phyloP scores from a whole-genome alignment of 1,140 invertebrate species.

The Drosophila arizonae region DNA sequence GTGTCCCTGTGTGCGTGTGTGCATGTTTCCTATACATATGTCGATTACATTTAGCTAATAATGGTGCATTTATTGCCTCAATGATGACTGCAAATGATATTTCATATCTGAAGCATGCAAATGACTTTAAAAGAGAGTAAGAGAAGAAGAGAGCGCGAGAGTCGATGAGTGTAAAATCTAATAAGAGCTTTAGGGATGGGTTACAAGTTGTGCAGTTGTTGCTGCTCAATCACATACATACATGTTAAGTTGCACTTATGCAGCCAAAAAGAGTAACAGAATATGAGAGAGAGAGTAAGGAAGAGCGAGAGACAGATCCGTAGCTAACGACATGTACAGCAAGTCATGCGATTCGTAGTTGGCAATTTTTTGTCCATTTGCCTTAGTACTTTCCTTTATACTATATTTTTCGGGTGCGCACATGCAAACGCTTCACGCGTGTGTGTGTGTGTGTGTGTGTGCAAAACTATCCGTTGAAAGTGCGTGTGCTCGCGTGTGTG shows the following conservation, averaged over 20 bases:
- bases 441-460: conserved; percentile 34
- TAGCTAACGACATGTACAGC: conserved; percentile 35
- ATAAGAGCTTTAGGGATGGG: conserved; percentile 19
- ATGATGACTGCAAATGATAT: conserved; percentile 40
- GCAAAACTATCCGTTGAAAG: background rate
- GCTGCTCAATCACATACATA: conserved; percentile 22
- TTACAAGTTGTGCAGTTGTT: conserved; percentile 53
- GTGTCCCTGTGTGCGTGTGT: conserved; percentile 30
- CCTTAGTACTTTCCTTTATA: conserved; percentile 32
- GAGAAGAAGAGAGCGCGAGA: conserved; percentile 14
- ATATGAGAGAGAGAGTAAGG: conserved; percentile 6
- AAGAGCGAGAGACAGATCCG: conserved; percentile 27
- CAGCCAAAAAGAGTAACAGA: conserved; percentile 17
- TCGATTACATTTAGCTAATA: conserved; percentile 64
- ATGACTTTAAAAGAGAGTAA: conserved; percentile 3
- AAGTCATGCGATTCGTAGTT: conserved; percentile 63
- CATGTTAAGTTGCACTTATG: background rate
- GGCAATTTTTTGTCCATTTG: conserved; percentile 59
- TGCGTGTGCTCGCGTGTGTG: conserved; percentile 20
- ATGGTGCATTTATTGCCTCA: conserved; percentile 65
- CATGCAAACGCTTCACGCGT: conserved; percentile 69
- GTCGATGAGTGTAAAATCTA: conserved; percentile 10
- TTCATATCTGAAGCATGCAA: conserved; percentile 74
- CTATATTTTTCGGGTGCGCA: conserved; percentile 55
- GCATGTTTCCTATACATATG: conserved; percentile 21